Base-by-base conservation (phyloP, 2,888 invertebrate genomes). In the Himalopsyche tibetana region DNA sequence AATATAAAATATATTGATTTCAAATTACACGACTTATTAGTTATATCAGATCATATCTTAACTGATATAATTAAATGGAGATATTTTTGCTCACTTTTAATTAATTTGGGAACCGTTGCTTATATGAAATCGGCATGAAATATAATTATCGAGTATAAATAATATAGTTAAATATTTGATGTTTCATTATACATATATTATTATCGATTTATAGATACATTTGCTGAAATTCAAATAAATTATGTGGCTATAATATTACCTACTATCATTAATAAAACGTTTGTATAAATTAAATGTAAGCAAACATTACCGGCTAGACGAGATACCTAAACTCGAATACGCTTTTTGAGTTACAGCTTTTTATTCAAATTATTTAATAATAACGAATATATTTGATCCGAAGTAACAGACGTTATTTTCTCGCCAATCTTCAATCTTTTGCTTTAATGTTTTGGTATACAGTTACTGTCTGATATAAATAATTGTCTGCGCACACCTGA, bases 241-340 rank as follows among this genome's bases (percentile, higher is more conserved):
- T 74, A 74, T 74, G 74, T 74, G 74, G 74, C 74, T 74, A 74
- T 74, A 74, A 74, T 74, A 74, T 74, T 74, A 74, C 74, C 74
- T 74, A 74, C 74, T 74, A 74, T 74, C 38, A 74, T 74, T 74
- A 74, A 74, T 74, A 38, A 74, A 74, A 74, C 74, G 36, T 74
- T 74, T 74, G 74, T 74, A 74, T 74, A 74, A 74, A 74, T 15
- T 74, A 74, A 74, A 74, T 74, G 28, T 74, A 74, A 74, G 74
- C 38, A 74, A 38, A 36, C 74, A 38, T 74, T 74, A 36, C 36
- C 36, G 74, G 74, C 74, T 74, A 74, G 74, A 74, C 74, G 36
- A 74, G 38, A 74, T 74, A 36, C 74, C 36, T 74, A 36, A 74
- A 19, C 74, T 74, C 74, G 5, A 74, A 74, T 74, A 36, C 15